Evolutionary conservation across 2,113 vertebrate genomes (phyloP).

Genomic region (Leptosomus discolor): DNA sequence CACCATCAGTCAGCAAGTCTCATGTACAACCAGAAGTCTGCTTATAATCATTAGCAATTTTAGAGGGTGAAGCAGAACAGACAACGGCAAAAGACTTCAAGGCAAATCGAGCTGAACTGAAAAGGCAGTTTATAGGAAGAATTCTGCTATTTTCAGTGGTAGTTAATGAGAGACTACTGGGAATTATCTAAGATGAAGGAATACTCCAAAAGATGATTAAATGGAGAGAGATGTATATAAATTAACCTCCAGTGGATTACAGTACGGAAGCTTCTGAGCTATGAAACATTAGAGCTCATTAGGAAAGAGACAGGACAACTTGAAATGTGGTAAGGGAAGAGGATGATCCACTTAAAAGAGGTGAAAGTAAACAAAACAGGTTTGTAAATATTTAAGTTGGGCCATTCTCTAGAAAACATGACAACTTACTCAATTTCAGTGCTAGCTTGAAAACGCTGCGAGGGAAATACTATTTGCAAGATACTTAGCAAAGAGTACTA

Average conservation of each 20-base stretch:
- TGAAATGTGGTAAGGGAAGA: neutral
- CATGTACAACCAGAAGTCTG: neutral
- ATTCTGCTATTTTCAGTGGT: neutral
- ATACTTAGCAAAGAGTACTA: neutral
- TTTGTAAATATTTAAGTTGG: neutral
- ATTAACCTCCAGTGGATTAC: neutral
- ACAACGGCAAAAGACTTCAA: neutral
- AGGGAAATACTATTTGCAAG: neutral
- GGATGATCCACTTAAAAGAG: neutral
- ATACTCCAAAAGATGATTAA: neutral
- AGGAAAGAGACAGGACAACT: neutral
- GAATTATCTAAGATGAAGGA: neutral
- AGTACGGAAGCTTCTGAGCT: neutral
- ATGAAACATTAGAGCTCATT: neutral
- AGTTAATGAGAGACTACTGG: neutral
- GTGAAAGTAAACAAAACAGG: neutral
- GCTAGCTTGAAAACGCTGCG: neutral
- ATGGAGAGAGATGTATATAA: neutral
- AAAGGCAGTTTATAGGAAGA: neutral
- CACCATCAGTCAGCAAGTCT: neutral
- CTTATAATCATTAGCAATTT: neutral
- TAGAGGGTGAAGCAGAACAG: neutral
- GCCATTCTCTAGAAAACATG: neutral
- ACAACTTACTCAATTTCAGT: neutral
- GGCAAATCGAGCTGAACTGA: neutral